Evolutionary conservation across 1,140 invertebrate species (phyloP), one percentile per base, ranked within the genome.

Genomic region (Lithobius niger): DNA sequence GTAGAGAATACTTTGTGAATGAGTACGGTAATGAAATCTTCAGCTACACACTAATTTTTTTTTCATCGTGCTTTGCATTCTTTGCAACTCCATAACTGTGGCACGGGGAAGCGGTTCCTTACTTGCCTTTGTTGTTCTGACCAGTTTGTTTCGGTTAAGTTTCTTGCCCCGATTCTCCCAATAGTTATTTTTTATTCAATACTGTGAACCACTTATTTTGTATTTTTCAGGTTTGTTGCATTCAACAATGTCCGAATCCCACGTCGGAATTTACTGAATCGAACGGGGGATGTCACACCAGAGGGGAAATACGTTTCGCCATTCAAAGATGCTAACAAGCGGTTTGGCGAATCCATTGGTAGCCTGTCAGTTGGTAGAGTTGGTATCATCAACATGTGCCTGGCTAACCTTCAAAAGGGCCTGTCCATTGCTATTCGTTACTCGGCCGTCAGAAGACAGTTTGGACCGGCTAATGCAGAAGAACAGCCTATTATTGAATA

Each of bases 401-500:
- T 78, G 4, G 76, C 71, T 65, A 80, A 87, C 48, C 66, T 90
- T 27, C 75, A 77, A 28, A 75, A 82, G 58, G 85, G 82, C 10
- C 68, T 94, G 1, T 77, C 82, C 0, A 94, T 97, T 60, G 88
- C 90, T 0, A 76, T 94, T 19, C 77, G 94, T 43, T 97, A 97
- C 74, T 86, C 88, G 36, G 88, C 86, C 2, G 83, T 86, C 0
- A 74, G 94, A 42, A 83, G 79, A 69, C 94, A 97, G 73, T 97
- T 96, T 72, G 88, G 88, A 3, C 80, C 81, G 4, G 66, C 1
- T 71, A 79, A 13, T 19, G 65, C 56, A 40, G 66, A 57, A 59
- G 90, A 95, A 74, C 77, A 79, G 31, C 81, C 91, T 24, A 82
- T 96, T 45, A 72, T 97, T 52, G 90, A 96, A 69, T 97, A 97